A percentile compares a stretch with the other conserved stretches of the same genome.
phyloP scores from a whole-genome alignment of 2,888 invertebrate genomes.

The Axea sp. region DNA sequence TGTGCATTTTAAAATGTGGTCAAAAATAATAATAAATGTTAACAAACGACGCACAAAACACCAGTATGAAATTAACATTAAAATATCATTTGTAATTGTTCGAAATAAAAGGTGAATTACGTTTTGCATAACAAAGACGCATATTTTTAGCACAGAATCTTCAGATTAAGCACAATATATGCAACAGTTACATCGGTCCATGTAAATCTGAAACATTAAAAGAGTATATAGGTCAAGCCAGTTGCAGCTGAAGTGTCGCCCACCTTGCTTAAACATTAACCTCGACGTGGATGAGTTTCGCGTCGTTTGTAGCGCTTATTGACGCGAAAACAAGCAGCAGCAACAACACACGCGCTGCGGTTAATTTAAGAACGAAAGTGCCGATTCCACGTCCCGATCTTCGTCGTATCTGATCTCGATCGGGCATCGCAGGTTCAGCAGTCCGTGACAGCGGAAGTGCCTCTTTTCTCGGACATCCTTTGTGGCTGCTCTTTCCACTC shows the following conservation, averaged over 20 bases:
- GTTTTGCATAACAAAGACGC: not conserved
- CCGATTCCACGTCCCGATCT: constrained; percentile 51
- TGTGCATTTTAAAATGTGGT: no score
- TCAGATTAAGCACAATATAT: constrained; percentile 23
- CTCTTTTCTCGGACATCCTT: constrained; percentile 49
- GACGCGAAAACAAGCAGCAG: constrained; percentile 22
- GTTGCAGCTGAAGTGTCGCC: constrained; percentile 18
- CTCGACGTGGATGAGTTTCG: not conserved
- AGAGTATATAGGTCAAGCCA: constrained; percentile 25
- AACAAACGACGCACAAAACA: no score
- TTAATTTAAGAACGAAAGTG: constrained; percentile 66
- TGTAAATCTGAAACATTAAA: constrained; percentile 16
- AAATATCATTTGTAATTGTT: no score
- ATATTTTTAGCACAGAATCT: not conserved
- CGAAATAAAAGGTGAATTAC: no score
- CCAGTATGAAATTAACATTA: no score
- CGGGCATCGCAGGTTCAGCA: constrained; percentile 56
- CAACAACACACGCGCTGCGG: no score
- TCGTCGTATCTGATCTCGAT: constrained; percentile 48
- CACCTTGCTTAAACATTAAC: constrained; percentile 14
- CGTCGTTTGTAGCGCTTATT: not conserved
- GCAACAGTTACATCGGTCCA: constrained; percentile 24
- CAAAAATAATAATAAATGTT: no score
- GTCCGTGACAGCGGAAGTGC: constrained; percentile 50
- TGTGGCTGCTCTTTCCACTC: constrained; percentile 26